Conservation (phyloP, 2,888 invertebrate species). For the Malacosoma neustria region DNA sequence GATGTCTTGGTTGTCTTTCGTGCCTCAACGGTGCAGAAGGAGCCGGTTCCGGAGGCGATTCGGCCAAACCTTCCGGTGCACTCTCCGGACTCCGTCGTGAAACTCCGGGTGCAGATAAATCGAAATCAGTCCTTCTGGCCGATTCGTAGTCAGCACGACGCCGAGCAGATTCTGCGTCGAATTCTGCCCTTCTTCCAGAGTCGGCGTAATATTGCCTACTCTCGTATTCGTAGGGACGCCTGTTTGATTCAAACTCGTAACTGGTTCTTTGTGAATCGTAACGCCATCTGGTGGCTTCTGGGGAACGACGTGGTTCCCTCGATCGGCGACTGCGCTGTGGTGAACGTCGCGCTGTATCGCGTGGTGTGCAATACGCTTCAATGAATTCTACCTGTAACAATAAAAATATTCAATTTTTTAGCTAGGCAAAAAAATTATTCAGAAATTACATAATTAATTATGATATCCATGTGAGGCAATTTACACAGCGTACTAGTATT, state of each 20-base stretch:
- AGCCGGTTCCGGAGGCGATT: constrained; percentile 67
- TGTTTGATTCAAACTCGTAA: constrained; percentile 57
- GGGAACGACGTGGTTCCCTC: constrained; percentile 55
- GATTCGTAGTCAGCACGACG: constrained; percentile 66
- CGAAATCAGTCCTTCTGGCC: constrained; percentile 63
- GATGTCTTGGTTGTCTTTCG: constrained; percentile 51
- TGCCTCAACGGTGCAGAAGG: constrained; percentile 59
- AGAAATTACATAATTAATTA: no score
- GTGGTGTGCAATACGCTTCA: constrained; percentile 83
- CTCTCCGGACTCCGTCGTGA: constrained; percentile 62
- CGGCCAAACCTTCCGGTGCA: constrained; percentile 60
- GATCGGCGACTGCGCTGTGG: constrained; percentile 62
- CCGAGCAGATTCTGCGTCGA: constrained; percentile 58
- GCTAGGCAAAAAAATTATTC: no score
- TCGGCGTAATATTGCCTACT: constrained; percentile 42
- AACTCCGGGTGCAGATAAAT: constrained; percentile 56
- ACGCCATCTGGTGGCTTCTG: constrained; percentile 61
- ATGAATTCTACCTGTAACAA: constrained; percentile 80
- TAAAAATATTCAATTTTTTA: no score
- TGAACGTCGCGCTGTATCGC: constrained; percentile 75
- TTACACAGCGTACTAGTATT: constrained; percentile 50
- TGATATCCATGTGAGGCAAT: no score
- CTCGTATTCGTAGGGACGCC: constrained; percentile 63
- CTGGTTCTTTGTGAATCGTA: constrained; percentile 58
- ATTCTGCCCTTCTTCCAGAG: constrained; percentile 52